These are phyloP conservation scores for Oenanthe melanoleuca DNA, from an alignment of 2,113 vertebrate genomes.

Conservation along the genomic window DNA sequence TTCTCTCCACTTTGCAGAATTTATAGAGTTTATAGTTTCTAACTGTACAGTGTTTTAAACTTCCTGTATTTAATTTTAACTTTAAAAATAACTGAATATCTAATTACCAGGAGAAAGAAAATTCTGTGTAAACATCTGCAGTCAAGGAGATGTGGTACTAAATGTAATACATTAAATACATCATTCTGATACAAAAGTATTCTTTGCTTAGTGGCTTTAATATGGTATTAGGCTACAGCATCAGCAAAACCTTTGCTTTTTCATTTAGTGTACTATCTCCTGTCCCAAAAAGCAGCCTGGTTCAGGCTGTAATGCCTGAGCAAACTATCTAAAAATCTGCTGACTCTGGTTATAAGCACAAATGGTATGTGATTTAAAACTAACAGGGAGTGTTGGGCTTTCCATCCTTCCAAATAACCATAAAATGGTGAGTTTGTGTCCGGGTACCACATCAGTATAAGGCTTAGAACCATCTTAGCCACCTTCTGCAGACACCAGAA, in stretches of 20 bases:
- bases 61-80: slow-evolving; percentile 55
- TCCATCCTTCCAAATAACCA: not conserved
- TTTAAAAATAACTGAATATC: not conserved
- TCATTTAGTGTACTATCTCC: slow-evolving; percentile 20
- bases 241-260: slow-evolving; percentile 36
- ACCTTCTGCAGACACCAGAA: not conserved
- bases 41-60: slow-evolving; percentile 38
- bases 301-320: slow-evolving; percentile 22
- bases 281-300: not conserved
- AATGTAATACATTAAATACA: not conserved
- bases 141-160: not conserved
- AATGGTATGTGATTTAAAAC: not conserved
- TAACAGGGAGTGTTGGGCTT: not conserved
- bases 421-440: not conserved
- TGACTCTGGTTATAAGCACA: not conserved
- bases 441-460: not conserved
- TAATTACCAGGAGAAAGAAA: slow-evolving; percentile 6
- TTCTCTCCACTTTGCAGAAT: slow-evolving; percentile 37
- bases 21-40: slow-evolving; percentile 50
- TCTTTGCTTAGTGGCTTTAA: slow-evolving; percentile 54
- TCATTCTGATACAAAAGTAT: not conserved
- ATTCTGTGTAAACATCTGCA: slow-evolving; percentile 24
- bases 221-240: not conserved
- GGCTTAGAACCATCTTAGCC: not conserved
- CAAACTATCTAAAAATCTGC: slow-evolving; percentile 51